These are phyloP conservation scores for Australoheros scitulus DNA, from an alignment of 2,113 vertebrate genomes.

Conservation along the genomic window DNA sequence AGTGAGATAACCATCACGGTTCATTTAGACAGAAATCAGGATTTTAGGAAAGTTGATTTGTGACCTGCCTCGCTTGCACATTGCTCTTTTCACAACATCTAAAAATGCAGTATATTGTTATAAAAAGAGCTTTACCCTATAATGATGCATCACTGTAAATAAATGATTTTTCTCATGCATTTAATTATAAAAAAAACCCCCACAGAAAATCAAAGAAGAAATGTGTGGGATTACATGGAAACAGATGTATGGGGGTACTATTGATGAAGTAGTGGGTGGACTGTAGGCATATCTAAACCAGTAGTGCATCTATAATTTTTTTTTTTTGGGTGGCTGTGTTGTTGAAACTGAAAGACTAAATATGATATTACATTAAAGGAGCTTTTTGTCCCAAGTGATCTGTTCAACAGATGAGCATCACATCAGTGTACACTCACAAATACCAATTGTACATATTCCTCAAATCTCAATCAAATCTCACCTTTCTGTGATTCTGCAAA, in stretches of 20 bases:
- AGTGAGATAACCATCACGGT: constrained; percentile 77
- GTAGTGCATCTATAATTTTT: constrained; percentile 7
- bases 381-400: background rate
- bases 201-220: constrained; percentile 43
- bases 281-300: constrained; percentile 38
- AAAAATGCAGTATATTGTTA: background rate
- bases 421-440: background rate
- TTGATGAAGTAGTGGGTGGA: constrained; percentile 65
- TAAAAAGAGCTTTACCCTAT: background rate
- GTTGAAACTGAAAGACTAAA: constrained; percentile 21
- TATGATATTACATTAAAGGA: background rate
- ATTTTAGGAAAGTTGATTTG: constrained; percentile 80
- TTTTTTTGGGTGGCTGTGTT: constrained; percentile 5
- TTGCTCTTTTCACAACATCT: background rate
- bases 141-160: background rate
- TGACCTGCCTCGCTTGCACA: constrained; percentile 20
- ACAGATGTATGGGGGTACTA: constrained; percentile 34
- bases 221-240: constrained; percentile 49
- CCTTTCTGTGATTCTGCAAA: constrained; percentile 27
- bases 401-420: background rate
- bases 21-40: constrained; percentile 56
- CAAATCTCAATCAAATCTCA: background rate
- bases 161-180: constrained; percentile 4
- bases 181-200: constrained; percentile 36
- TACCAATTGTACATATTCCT: background rate